phyloP scores from a whole-genome alignment of 2,888 invertebrate genomes.

The Odontocerum albicorne region DNA sequence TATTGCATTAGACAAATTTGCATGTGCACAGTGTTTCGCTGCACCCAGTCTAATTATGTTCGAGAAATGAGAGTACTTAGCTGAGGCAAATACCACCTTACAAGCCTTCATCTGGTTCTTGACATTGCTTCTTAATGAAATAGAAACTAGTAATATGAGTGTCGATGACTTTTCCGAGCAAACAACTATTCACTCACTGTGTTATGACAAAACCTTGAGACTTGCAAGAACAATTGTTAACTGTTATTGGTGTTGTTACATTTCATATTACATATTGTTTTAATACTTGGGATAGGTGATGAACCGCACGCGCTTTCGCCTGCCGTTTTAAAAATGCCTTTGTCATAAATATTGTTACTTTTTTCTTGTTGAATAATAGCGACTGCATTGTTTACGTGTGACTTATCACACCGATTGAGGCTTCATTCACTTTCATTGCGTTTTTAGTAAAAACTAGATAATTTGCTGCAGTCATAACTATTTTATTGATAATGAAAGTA shows the following conservation, averaged over 20 bases:
- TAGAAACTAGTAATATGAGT: slow-evolving; percentile 33
- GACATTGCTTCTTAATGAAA: slow-evolving; percentile 33
- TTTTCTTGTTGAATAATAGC: slow-evolving; percentile 14
- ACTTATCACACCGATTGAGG: slow-evolving; percentile 12
- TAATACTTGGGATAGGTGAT: slow-evolving; percentile 10
- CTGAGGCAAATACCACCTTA: slow-evolving; percentile 1
- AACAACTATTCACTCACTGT: not conserved
- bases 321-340: slow-evolving; percentile 2
- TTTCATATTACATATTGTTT: slow-evolving; percentile 5
- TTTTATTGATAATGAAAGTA: not conserved
- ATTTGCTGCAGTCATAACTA: too few species aligned
- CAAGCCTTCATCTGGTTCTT: slow-evolving; percentile 26
- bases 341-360: slow-evolving; percentile 7
- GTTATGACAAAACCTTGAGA: slow-evolving; percentile 24
- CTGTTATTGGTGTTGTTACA: slow-evolving; percentile 7
- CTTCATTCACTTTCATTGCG: slow-evolving; percentile 6
- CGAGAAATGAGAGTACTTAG: slow-evolving; percentile 22
- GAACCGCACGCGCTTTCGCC: slow-evolving; percentile 25
- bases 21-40: too few species aligned
- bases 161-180: slow-evolving; percentile 31
- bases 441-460: too few species aligned
- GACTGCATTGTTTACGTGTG: slow-evolving; percentile 18
- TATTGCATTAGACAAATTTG: too few species aligned
- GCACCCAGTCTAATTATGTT: too few species aligned
- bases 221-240: slow-evolving; percentile 23